Evolutionary conservation across 2,888 invertebrate species (phyloP).

Genomic region (Cantharis lateralis): DNA sequence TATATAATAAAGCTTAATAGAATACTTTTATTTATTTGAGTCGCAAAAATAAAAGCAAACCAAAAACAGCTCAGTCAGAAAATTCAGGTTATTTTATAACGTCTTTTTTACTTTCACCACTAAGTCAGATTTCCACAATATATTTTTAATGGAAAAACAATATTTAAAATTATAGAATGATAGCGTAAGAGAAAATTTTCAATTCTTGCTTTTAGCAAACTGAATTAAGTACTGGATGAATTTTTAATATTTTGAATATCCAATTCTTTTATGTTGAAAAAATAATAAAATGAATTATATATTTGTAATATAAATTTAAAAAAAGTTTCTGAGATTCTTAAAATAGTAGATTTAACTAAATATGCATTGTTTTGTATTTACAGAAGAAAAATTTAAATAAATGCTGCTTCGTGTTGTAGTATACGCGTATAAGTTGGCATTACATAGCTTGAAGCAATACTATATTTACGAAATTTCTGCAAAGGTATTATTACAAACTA

Average conservation of each 20-base stretch:
- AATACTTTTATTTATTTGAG: neutral
- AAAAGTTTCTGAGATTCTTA: neutral
- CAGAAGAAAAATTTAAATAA: too few species aligned
- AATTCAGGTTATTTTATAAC: neutral
- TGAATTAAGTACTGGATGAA: neutral
- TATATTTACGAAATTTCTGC: neutral
- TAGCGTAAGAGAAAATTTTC: neutral
- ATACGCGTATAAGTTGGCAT: neutral
- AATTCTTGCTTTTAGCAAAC: neutral
- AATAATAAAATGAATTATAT: too few species aligned
- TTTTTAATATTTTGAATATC: neutral
- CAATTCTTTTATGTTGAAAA: too few species aligned
- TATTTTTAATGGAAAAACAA: neutral
- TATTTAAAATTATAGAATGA: neutral
- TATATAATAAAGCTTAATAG: neutral
- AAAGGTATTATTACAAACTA: neutral
- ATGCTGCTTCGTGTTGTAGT: too few species aligned
- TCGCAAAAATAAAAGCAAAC: neutral
- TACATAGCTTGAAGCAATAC: neutral
- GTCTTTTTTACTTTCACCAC: neutral
- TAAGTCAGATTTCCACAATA: neutral
- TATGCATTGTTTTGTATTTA: neutral
- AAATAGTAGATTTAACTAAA: neutral
- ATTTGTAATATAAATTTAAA: too few species aligned
- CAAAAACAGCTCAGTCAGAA: neutral